Percentiles rank a stretch among this genome's conserved stretches.
Evolutionary conservation across 2,888 invertebrate species (phyloP).

Genomic region (Axea sp.): DNA sequence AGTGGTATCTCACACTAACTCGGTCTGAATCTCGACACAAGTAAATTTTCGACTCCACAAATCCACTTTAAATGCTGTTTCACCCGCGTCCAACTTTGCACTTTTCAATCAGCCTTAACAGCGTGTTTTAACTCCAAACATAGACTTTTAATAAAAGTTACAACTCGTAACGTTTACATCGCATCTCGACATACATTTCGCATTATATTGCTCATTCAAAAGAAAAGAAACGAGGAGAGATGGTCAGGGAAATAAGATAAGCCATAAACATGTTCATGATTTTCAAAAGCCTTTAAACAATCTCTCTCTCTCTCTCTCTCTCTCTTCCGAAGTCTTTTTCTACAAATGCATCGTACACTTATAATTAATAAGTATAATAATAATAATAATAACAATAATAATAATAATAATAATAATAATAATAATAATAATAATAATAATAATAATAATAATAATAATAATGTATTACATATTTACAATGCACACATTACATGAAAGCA

Average conservation of each 20-base stretch:
- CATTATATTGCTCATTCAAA: not conserved
- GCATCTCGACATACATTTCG: constrained; percentile 6
- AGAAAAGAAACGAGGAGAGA: constrained; percentile 1
- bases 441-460: too few species aligned
- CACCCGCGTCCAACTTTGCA: constrained; percentile 42
- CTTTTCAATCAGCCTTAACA: constrained; percentile 41
- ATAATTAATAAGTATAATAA: too few species aligned
- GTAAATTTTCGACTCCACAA: constrained; percentile 30
- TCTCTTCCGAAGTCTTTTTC: too few species aligned
- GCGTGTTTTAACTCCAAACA: constrained; percentile 32
- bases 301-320: too few species aligned
- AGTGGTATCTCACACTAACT: constrained; percentile 46
- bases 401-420: too few species aligned
- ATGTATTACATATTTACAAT: too few species aligned
- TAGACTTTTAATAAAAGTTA: constrained; percentile 26
- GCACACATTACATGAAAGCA: too few species aligned
- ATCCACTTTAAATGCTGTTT: constrained; percentile 27
- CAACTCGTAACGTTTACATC: constrained; percentile 16
- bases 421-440: too few species aligned
- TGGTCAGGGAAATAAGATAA: not conserved
- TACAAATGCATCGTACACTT: too few species aligned
- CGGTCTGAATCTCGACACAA: constrained; percentile 9
- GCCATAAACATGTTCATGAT: constrained; percentile 5
- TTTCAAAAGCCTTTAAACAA: too few species aligned
- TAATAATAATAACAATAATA: too few species aligned